Evolutionary conservation across 2,888 invertebrate species (phyloP).

Genomic region (Phasia obesa): DNA sequence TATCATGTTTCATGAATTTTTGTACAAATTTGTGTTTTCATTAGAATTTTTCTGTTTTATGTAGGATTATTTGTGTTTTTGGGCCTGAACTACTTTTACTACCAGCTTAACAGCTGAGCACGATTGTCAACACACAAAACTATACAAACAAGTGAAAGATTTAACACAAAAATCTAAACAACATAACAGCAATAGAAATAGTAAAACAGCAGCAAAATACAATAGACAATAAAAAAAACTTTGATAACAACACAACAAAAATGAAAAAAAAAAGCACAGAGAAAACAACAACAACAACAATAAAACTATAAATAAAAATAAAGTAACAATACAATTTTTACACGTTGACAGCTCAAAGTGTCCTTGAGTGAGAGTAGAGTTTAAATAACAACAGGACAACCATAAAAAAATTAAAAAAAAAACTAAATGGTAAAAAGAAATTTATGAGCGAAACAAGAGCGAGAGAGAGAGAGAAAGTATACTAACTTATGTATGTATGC

Average conservation of each 20-base stretch:
- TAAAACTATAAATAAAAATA: constrained; percentile 63
- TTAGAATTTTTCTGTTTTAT: not conserved
- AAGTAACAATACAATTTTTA: constrained; percentile 67
- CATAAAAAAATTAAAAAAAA: constrained; percentile 25
- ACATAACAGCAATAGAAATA: constrained; percentile 13
- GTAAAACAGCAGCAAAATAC: constrained; percentile 2
- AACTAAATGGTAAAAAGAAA: constrained; percentile 66
- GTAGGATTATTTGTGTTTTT: not conserved
- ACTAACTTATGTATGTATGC: not conserved
- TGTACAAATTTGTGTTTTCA: not conserved
- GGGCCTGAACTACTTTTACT: not conserved
- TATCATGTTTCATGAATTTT: not conserved
- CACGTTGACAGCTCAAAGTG: constrained; percentile 74
- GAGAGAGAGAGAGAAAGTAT: not conserved
- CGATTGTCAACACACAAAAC: constrained; percentile 52
- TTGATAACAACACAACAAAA: constrained; percentile 51
- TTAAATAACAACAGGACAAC: constrained; percentile 67
- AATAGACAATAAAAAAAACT: constrained; percentile 37
- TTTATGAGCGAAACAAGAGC: too few relatives aligned
- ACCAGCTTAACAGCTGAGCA: constrained; percentile 5
- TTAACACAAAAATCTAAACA: not conserved
- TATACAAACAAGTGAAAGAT: not conserved
- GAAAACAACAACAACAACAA: constrained; percentile 55
- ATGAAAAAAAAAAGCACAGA: constrained; percentile 70
- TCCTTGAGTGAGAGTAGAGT: constrained; percentile 78